Percentiles rank a stretch among this genome's conserved stretches.
phyloP scores from a whole-genome alignment of 2,888 invertebrate genomes.

The Euplagia quadripunctaria region DNA sequence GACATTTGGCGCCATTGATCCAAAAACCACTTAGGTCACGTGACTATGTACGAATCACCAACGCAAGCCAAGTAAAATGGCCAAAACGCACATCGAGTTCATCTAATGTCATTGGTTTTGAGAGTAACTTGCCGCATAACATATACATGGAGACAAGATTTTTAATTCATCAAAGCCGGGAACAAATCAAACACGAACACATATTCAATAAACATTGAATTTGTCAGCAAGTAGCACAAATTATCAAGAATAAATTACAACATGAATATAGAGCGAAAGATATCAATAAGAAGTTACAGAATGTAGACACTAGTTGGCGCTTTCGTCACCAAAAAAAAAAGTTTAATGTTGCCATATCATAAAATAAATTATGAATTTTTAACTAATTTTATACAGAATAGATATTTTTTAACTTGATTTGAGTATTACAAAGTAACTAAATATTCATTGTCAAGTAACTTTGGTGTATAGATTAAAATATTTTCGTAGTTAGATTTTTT shows the following conservation, averaged over 20 bases:
- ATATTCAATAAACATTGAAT: constrained; percentile 73
- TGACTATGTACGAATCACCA: constrained; percentile 87
- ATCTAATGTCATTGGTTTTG: constrained; percentile 84
- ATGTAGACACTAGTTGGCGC: constrained; percentile 80
- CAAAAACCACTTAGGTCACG: constrained; percentile 85
- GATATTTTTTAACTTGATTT: too few species aligned
- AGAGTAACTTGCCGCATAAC: constrained; percentile 79
- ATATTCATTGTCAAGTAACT: too few species aligned
- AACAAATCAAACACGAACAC: constrained; percentile 77
- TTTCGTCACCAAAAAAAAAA: constrained; percentile 39
- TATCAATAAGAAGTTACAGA: constrained; percentile 83
- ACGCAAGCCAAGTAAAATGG: constrained; percentile 88
- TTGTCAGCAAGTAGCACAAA: constrained; percentile 79
- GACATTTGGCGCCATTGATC: constrained; percentile 88
- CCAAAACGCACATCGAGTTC: constrained; percentile 87
- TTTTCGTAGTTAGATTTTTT: too few species aligned
- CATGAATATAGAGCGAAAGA: constrained; percentile 81
- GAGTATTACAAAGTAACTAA: too few species aligned
- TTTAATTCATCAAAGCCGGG: constrained; percentile 64
- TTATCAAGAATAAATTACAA: constrained; percentile 77
- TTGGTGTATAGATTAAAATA: too few species aligned
- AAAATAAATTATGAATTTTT: constrained; percentile 22
- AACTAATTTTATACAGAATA: too few species aligned
- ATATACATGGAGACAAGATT: constrained; percentile 78
- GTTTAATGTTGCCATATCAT: constrained; percentile 32